Evolutionary conservation across 2,797 vertebrate species (phyloP).

Genomic region (Lithobates pipiens): DNA sequence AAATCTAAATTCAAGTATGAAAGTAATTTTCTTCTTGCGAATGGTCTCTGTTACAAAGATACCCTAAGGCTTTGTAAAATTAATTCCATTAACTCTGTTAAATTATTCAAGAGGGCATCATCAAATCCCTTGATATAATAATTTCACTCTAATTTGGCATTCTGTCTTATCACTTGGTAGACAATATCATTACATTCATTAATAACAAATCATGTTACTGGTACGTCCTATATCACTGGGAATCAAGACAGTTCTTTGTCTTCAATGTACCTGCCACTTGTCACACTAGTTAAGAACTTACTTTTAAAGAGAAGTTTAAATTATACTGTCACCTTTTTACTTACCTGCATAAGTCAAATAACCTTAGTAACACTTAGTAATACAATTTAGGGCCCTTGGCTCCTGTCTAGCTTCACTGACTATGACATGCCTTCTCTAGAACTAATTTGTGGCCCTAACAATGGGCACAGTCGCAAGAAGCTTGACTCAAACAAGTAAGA

Average conservation of each 20-base stretch:
- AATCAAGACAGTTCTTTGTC: conserved; percentile 28
- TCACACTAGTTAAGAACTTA: neutral
- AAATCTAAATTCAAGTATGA: conserved; percentile 17
- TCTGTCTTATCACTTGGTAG: conserved; percentile 52
- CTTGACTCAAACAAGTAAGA: no score
- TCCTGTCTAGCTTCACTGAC: no score
- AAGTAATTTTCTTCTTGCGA: conserved; percentile 43
- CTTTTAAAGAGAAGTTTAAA: no score
- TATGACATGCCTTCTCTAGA: no score
- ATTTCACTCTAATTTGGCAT: conserved; percentile 41
- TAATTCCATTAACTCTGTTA: conserved; percentile 56
- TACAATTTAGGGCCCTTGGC: no score
- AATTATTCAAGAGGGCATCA: conserved; percentile 53
- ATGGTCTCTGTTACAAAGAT: conserved; percentile 47
- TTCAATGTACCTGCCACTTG: conserved; percentile 5
- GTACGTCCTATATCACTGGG: conserved; percentile 28
- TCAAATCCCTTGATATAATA: conserved; percentile 35
- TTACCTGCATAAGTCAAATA: no score
- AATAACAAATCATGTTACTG: conserved; percentile 45
- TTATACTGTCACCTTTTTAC: no score
- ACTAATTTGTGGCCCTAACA: no score
- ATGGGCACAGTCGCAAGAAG: no score
- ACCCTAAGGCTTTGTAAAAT: conserved; percentile 56
- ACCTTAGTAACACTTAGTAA: no score
- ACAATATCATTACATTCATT: conserved; percentile 51